These are phyloP conservation scores for Arrhamphus sclerolepis DNA, from an alignment of 2,797 vertebrate species.

Conservation along the genomic window DNA sequence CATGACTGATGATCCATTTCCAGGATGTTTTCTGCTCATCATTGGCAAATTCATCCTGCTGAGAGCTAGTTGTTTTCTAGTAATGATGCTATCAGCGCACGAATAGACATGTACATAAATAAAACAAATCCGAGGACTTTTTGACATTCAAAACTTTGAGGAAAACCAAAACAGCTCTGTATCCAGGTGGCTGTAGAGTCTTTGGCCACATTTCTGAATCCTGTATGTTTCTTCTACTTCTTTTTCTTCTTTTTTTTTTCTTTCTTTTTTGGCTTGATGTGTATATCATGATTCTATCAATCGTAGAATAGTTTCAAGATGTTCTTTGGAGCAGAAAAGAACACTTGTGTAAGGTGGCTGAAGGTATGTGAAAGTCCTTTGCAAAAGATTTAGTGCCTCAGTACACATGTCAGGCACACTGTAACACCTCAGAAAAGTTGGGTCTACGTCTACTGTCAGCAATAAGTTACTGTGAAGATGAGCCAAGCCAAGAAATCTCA, in stretches of 20 bases:
- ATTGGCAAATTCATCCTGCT: no score
- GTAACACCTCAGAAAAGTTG: constrained; percentile 58
- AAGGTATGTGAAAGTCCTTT: constrained; percentile 52
- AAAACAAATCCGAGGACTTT: background rate
- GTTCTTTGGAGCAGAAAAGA: constrained; percentile 42
- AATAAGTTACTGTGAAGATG: constrained; percentile 43
- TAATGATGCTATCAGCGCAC: background rate
- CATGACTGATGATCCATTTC: no score
- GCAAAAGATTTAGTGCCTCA: constrained; percentile 60
- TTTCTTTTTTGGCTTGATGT: constrained; percentile 48
- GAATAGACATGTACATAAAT: background rate
- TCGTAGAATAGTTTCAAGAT: constrained; percentile 71
- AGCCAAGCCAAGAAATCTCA: constrained; percentile 35
- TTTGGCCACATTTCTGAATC: constrained; percentile 33
- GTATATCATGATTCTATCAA: constrained; percentile 66
- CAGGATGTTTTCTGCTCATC: no score
- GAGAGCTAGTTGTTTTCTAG: no score
- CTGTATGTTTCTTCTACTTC: constrained; percentile 13
- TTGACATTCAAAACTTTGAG: background rate
- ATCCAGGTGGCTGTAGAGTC: constrained; percentile 6
- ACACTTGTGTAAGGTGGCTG: constrained; percentile 16
- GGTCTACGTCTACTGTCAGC: constrained; percentile 42
- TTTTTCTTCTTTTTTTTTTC: no score
- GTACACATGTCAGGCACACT: constrained; percentile 43
- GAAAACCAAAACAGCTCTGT: constrained; percentile 2